Evolutionary conservation across 2,797 vertebrate species (phyloP), one percentile per base, ranked within the genome.

Genomic region (Periophthalmus magnuspinnatus): DNA sequence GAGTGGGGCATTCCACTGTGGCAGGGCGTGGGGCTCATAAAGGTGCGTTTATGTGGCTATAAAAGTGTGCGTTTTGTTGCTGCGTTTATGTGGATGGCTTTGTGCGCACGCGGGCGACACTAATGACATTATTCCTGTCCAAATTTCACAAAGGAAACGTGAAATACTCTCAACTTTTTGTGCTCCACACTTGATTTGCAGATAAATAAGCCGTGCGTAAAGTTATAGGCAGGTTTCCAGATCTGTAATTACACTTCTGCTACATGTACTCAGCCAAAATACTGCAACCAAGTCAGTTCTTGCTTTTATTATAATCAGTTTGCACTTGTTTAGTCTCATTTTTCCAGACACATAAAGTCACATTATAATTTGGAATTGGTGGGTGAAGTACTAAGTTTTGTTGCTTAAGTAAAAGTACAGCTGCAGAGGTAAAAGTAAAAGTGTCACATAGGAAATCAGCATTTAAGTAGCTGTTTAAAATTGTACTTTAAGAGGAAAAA

Each of bases 1-100:
- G 9, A 47, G 67, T 81, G 81, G 77, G 74, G 83, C 58, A 65
- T 2, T 67, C 71, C 56, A 21, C n/a, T 69, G 33, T 55, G 54
- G 48, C 24, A 22, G 61, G 33, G 61, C 32, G 59, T 61, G 70
- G 66, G 63, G 34, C 24, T 58, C 61, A 62, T 61, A 55, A 61
- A 58, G 50, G 24, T 33, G 52, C 57, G 57, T 74, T 62, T 60
- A 47, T 60, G 28, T 57, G 36, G 65, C 21, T 58, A 19, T 14
- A 45, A 45, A 41, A 19, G 36, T 63, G 3, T 56, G 22, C 28
- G 24, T 63, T 61, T 10, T 55, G 24, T 21, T 50, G 13, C n/a
- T 70, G 64, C 41, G 5, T 70, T 34, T 2, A 54, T 48, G 14
- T 19, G 45, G 33, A 56, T 50, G 36, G 21, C 65, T 52, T 72